Base-by-base conservation (phyloP, 2,113 vertebrate genomes). In the Corvus hawaiiensis region DNA sequence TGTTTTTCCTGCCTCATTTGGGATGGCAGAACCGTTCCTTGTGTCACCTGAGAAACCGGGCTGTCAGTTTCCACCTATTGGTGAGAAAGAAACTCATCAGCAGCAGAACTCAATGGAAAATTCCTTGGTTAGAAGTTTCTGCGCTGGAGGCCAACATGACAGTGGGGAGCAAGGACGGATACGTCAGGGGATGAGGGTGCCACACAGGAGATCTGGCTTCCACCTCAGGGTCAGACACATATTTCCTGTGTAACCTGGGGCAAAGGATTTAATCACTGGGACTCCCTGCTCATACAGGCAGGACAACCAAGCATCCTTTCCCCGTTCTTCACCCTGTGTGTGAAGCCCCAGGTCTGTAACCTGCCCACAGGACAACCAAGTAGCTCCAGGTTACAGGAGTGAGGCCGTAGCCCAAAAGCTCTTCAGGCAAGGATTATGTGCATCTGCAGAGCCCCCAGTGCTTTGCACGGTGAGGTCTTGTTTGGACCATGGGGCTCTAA, bases 1-100 rank as follows among this genome's bases (percentile, higher is more conserved):
- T 96, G 95, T 96, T 97, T 97, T 97, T 96, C 95, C 96, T 97
- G 96, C 96, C 96, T 97, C 96, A 97, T 95, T 97, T 97, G 94
- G 95, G 95, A 92, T 96, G 95, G 95, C 96, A 97, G 92, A 96
- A 97, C 80, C 93, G 95, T 94, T 97, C 96, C 95, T 97, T 94
- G 94, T 97, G 94, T 90, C 96, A 97, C 94, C 96, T 97, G 96
- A 96, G 95, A 96, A 97, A 97, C 93, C 95, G 92, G 95, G 94
- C 93, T 96, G 96, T 97, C 95, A 97, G 93, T 97, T 97, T 97
- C 95, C 96, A 97, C 96, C 96, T 97, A 97, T 97, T 97, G 96
- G 96, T 97, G 96, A 97, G 96, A 97, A 93, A 97, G 96, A 97
- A 97, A 97, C 96, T 95, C 95, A 97, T 97, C 95, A 97, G 87